Base-by-base conservation (phyloP, 1,140 invertebrate species). In the Hyles vespertilio region DNA sequence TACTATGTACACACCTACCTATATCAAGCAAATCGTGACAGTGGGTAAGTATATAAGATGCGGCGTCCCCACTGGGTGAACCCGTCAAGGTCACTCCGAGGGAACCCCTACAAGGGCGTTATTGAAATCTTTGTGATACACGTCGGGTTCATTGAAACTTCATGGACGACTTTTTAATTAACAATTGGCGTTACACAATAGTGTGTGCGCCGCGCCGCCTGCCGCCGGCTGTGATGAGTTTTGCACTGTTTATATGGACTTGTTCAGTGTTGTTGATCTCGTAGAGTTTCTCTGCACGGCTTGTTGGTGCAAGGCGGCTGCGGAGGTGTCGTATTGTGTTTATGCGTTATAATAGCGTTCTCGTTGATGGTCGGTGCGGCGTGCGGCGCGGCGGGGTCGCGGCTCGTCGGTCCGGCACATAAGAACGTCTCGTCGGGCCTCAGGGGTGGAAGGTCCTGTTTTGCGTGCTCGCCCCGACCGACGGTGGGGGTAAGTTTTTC, bases 401-500 rank as follows among this genome's bases (percentile, higher is more conserved):
- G 22, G 22, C 34, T 68, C 70, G 63, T 54, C 62, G 64, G 74
- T 79, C 72, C 74, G 73, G 74, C 72, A 69, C 72, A 74, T 76
- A 77, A 72, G 74, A 73, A 64, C 70, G 77, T 70, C 72, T 77
- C 67, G 74, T 77, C 70, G 72, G 77, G 71, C 72, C 68, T 68
- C 72, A 56, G 72, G 64, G 79, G 79, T 81, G 78, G 81, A 79
- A 79, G 78, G 85, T 85, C 85, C 85, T 86, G 81, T 88, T 85
- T 86, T 86, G 85, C 83, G 85, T 87, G 83, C 72, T 84, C 85
- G 75, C 69, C 71, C 71, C 72, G 69, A 69, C 63, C 64, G 70
- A 59, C 63, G 64, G 75, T 74, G 82, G 80, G 83, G 83, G 81
- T 84, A 88, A 88, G 85, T 88, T 88, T 88, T 88, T 88, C 85